Evolutionary conservation across 2,113 vertebrate genomes (phyloP).

Genomic region (Xiphias gladius): DNA sequence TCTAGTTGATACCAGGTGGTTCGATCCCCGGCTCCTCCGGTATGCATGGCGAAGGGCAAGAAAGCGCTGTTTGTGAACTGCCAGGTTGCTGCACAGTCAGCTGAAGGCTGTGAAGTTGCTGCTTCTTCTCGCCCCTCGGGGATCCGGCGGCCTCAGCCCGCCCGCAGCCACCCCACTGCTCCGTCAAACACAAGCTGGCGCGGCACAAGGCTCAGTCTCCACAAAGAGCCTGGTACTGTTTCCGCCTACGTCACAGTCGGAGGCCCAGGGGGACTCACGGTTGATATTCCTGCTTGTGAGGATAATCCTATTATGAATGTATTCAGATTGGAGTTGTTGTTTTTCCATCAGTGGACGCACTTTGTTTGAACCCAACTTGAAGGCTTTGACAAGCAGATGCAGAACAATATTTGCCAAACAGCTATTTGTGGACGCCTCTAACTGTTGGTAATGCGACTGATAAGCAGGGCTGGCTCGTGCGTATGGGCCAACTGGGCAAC

Average conservation of each 20-base stretch:
- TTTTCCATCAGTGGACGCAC: background rate
- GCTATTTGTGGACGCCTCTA: conserved; percentile 55
- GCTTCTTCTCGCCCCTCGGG: conserved; percentile 26
- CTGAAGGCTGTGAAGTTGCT: conserved; percentile 65
- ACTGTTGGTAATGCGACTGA: conserved; percentile 37
- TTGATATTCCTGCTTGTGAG: conserved; percentile 2
- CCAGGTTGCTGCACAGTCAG: conserved; percentile 52
- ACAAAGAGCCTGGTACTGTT: conserved; percentile 11
- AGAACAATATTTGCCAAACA: conserved; percentile 19
- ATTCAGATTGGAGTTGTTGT: background rate
- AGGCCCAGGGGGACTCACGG: background rate
- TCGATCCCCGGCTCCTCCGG: too few relatives aligned
- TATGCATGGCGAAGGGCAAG: too few relatives aligned
- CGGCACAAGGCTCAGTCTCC: conserved; percentile 11
- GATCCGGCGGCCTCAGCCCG: conserved; percentile 21
- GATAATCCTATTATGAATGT: background rate
- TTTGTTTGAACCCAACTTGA: conserved; percentile 11
- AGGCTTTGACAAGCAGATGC: conserved; percentile 24
- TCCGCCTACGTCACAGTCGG: conserved; percentile 27
- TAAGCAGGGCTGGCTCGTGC: conserved; percentile 21
- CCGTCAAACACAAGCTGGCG: conserved; percentile 34
- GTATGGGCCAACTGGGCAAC: conserved; percentile 39
- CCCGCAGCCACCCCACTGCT: background rate
- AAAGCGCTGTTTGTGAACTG: too few relatives aligned
- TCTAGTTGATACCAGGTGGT: too few relatives aligned